Evolutionary conservation across 2,797 vertebrate species (phyloP), one percentile per base, ranked within the genome.

Genomic region (Trematomus bernacchii): DNA sequence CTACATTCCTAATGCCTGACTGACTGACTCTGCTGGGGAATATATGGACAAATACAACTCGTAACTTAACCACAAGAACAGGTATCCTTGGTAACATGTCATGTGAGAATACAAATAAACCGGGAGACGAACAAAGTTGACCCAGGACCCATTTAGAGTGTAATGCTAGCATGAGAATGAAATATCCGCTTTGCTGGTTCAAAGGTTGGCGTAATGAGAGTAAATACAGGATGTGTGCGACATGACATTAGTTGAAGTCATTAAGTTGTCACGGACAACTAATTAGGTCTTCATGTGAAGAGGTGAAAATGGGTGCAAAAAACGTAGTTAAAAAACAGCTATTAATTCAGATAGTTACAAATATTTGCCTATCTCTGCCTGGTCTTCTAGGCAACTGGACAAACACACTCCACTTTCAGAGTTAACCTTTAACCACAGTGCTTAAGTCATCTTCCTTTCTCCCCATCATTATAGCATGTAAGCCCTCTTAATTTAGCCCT

Each of bases 1-100:
- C 95, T 92, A 94, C 93, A 95, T 95, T 95, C 94, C 93, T 91
- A 15, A 79, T 71, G 88, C 70, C 82, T 91, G 88, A 92, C 85
- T 90, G 89, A 83, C 78, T 77, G 71, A 80, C 77, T 76, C 85
- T 61, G 70, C 76, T 72, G 60, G 66, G 70, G 68, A 85, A 85
- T 58, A 86, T 76, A 85, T 65, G 76, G 80, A 85, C 76, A 85
- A 80, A 83, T 30, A 86, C 46, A 30, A 73, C 78, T 68, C 73
- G 59, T 83, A 85, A 71, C 77, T 67, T 27, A n/a, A 60, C 52
- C 54, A 71, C 67, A 86, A 59, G 57, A 50, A 68, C 2, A 52
- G 68, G 87, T 92, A 66, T 82, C 91, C 90, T 37, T 82, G 87
- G 92, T 50, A 87, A 93, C 86, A 19, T 51, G 43, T 78, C 77